Base-by-base conservation (phyloP, 1,140 invertebrate species). In the Drosophila kepulauana region DNA sequence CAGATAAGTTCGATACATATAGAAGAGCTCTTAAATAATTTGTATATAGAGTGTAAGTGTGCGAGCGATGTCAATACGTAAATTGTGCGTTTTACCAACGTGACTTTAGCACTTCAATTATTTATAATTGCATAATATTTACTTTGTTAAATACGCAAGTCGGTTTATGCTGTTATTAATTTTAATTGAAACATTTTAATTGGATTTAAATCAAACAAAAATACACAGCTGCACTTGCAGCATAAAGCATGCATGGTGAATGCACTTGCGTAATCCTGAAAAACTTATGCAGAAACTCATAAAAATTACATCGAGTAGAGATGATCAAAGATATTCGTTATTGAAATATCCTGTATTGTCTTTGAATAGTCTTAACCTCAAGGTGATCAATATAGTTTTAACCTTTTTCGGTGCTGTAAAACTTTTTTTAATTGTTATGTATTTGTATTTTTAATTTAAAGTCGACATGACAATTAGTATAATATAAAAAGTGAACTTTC, bases 121-220 rank as follows among this genome's bases (percentile, higher is more conserved):
- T 87, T 80, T 88, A 80, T 87, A 87, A 87, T 88, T 88, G 61
- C 77, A 84, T 84, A 87, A 87, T 87, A 78, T 87, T 87, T 88
- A 87, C 80, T 84, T 79, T 71, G 84, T 87, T 88, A 79, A 87
- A 77, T 88, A 74, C 73, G 61, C 48, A 65, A 67, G 58, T 74
- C 69, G 38, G 41, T 69, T 81, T 75, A 52, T 75, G 84, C 70
- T 56, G 74, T 88, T 82, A 77, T 82, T 84, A 78, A 88, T 84
- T 87, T 87, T 88, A 87, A 87, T 87, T 87, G 82, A 78, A 87
- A 87, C 80, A 82, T 88, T 57, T 87, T 82, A 88, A 87, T 87
- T 87, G 84, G 66, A 81, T 87, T 87, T 82, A 76, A 84, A 69
- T 72, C 13, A 65, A 79, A 81, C 64, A 76, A 76, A 75, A 73